A percentile compares a stretch with the other conserved stretches of the same genome.
Evolutionary conservation across 2,888 invertebrate genomes (phyloP).

Genomic region (Ommatoiulus sabulosus): DNA sequence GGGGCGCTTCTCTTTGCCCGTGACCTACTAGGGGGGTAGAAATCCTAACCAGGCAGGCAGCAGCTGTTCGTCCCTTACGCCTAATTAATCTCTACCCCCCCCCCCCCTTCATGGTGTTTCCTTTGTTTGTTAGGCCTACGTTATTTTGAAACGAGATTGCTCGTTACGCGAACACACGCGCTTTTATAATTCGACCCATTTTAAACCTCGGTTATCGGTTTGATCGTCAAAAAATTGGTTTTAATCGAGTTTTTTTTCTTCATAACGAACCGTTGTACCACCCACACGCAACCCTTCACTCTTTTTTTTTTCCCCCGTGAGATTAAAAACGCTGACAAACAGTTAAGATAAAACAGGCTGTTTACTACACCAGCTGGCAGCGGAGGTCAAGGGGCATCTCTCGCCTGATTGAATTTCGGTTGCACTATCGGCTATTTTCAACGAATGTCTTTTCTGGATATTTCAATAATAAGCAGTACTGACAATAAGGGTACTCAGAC

Average conservation of each 20-base stretch:
- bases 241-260: no score
- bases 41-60: background rate
- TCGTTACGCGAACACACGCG: background rate
- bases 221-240: no score
- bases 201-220: no score
- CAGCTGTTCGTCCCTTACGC: slow-evolving; percentile 12
- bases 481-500: no score
- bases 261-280: no score
- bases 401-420: background rate
- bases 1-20: background rate
- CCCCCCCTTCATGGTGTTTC: background rate
- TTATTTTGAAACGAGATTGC: background rate
- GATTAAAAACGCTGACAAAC: slow-evolving; percentile 15
- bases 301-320: background rate
- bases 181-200: background rate
- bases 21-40: slow-evolving; percentile 13
- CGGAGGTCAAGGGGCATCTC: background rate
- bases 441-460: no score
- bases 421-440: background rate
- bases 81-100: background rate
- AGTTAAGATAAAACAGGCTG: background rate
- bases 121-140: slow-evolving; percentile 4
- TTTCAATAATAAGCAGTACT: no score
- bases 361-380: slow-evolving; percentile 20
- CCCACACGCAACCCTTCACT: slow-evolving; percentile 12